These are phyloP conservation scores for Metalampra italica DNA, from an alignment of 2,888 invertebrate genomes.

Conservation along the genomic window DNA sequence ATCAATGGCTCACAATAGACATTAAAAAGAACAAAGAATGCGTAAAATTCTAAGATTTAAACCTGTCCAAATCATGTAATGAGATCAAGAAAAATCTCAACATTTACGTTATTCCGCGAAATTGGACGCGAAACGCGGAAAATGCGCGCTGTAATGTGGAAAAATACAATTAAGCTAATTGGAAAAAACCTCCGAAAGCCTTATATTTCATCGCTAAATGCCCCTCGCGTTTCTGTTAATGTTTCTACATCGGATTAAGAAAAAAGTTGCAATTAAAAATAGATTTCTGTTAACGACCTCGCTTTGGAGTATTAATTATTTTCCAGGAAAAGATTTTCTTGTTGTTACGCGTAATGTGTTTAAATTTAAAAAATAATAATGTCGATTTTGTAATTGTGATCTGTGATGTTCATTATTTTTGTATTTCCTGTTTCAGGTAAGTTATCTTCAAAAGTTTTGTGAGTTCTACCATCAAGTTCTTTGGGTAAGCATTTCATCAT, in stretches of 20 bases:
- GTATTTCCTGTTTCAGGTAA: too few relatives aligned
- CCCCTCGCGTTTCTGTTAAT: constrained; percentile 35
- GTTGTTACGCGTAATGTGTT: too few relatives aligned
- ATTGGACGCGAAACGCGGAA: constrained; percentile 15
- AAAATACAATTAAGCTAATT: constrained; percentile 67
- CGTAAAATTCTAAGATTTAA: background rate
- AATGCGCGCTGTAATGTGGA: constrained; percentile 22
- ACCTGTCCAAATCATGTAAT: background rate
- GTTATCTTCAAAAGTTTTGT: too few relatives aligned
- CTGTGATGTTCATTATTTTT: too few relatives aligned
- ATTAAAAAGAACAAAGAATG: too few relatives aligned
- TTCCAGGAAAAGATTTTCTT: too few relatives aligned
- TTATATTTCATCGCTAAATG: constrained; percentile 44
- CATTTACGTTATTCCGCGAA: constrained; percentile 13
- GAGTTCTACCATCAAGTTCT: too few relatives aligned
- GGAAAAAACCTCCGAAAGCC: constrained; percentile 42
- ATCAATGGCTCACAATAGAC: too few relatives aligned
- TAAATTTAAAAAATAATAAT: too few relatives aligned
- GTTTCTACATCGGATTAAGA: constrained; percentile 37
- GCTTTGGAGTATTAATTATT: too few relatives aligned
- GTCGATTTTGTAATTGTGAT: too few relatives aligned
- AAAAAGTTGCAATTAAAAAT: constrained; percentile 55
- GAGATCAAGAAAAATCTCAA: background rate
- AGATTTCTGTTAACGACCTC: constrained; percentile 36
- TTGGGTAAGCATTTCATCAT: too few relatives aligned